phyloP scores from a whole-genome alignment of 2,113 vertebrate species.

The Misgurnus mizolepis region DNA sequence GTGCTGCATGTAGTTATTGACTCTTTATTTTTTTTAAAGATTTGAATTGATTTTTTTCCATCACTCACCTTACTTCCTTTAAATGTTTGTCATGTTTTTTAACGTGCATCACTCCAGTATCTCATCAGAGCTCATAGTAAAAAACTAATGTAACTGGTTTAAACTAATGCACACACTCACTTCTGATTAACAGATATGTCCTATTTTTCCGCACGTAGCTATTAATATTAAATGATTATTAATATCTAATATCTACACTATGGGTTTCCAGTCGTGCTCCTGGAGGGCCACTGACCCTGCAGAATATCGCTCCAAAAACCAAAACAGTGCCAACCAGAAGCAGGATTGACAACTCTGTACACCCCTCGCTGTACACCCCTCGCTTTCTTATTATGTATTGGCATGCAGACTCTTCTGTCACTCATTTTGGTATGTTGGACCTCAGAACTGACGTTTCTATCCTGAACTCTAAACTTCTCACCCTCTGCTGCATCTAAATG shows the following conservation, averaged over 20 bases:
- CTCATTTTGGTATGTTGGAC: not conserved
- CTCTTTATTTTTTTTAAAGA: too few relatives aligned
- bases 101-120: constrained; percentile 40
- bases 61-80: not conserved
- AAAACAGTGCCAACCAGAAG: too few relatives aligned
- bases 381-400: not conserved
- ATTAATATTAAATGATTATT: not conserved
- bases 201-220: not conserved
- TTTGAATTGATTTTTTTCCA: not conserved
- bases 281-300: too few relatives aligned
- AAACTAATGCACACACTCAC: not conserved
- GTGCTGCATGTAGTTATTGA: too few relatives aligned
- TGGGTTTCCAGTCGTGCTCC: too few relatives aligned
- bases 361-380: not conserved
- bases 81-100: constrained; percentile 25
- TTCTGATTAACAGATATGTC: not conserved
- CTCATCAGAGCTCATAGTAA: not conserved
- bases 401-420: constrained; percentile 1
- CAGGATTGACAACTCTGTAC: too few relatives aligned
- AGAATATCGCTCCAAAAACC: too few relatives aligned
- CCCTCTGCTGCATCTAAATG: not conserved
- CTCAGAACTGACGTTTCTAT: not conserved
- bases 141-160: not conserved
- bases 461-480: not conserved
- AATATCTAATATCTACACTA: too few relatives aligned